A percentile compares a stretch with the other conserved stretches of the same genome.
phyloP scores from a whole-genome alignment of 1,140 invertebrate genomes.

The Stegodyphus mimosarum region DNA sequence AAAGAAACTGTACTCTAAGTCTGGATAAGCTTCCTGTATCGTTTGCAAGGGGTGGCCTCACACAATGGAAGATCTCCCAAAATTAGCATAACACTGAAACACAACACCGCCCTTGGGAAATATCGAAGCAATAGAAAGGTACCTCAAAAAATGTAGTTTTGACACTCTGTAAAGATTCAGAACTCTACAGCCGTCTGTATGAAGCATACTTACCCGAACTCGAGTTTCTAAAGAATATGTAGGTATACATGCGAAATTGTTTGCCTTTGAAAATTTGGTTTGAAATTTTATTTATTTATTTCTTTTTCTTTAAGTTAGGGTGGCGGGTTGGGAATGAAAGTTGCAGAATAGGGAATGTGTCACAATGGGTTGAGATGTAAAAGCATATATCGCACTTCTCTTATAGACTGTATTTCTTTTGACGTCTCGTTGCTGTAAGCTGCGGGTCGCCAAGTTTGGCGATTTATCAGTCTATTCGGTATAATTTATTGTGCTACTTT shows the following conservation, averaged over 20 bases:
- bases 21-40: slow-evolving; percentile 35
- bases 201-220: not conserved
- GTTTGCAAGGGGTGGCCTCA: slow-evolving; percentile 22
- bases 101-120: slow-evolving; percentile 8
- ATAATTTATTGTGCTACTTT: no score
- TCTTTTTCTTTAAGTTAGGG: no score
- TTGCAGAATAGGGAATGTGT: not conserved
- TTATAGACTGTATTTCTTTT: not conserved
- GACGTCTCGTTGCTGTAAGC: not conserved
- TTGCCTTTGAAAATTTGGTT: not conserved
- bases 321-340: not conserved
- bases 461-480: not conserved
- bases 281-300: not conserved
- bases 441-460: not conserved
- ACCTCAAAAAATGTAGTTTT: slow-evolving; percentile 2
- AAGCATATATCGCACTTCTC: no score
- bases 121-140: slow-evolving; percentile 6
- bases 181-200: not conserved
- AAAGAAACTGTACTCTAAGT: slow-evolving; percentile 27
- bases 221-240: slow-evolving; percentile 4
- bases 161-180: not conserved
- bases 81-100: slow-evolving; percentile 47
- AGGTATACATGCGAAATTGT: not conserved
- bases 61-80: slow-evolving; percentile 14
- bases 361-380: slow-evolving; percentile 26